Conservation (phyloP, 2,113 vertebrate genomes). For the Dasyprocta punctata region DNA sequence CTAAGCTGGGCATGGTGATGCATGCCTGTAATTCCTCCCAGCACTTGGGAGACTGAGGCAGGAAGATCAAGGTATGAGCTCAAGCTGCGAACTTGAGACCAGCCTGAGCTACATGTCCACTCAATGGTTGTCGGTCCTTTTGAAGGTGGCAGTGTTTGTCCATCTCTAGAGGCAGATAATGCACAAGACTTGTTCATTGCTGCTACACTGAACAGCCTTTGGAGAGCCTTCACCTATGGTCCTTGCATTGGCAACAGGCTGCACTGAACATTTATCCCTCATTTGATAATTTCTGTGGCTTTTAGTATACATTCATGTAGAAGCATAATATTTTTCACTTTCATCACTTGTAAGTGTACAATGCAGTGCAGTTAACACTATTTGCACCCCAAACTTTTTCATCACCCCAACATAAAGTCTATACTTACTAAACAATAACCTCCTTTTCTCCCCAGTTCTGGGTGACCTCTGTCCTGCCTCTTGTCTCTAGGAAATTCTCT, state of each 20-base stretch:
- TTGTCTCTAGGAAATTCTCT: background rate
- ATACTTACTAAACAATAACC: background rate
- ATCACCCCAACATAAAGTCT: background rate
- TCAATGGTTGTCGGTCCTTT: background rate
- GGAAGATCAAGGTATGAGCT: background rate
- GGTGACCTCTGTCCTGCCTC: background rate
- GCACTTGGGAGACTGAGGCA: background rate
- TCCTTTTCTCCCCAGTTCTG: background rate
- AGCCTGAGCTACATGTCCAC: background rate
- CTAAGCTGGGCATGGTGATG: background rate
- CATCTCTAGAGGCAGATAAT: background rate
- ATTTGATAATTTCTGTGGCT: background rate
- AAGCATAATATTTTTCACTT: background rate
- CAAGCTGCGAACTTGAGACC: background rate
- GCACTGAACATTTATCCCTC: background rate
- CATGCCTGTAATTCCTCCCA: background rate
- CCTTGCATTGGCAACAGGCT: background rate
- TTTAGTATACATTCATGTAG: background rate
- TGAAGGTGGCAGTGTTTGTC: background rate
- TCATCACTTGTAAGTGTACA: background rate
- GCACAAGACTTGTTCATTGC: background rate
- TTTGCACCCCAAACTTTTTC: background rate
- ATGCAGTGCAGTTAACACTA: background rate
- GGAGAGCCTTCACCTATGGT: background rate
- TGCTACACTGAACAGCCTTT: background rate